Evolutionary conservation across 2,888 invertebrate genomes (phyloP).

Genomic region (Conchocele bisecta): DNA sequence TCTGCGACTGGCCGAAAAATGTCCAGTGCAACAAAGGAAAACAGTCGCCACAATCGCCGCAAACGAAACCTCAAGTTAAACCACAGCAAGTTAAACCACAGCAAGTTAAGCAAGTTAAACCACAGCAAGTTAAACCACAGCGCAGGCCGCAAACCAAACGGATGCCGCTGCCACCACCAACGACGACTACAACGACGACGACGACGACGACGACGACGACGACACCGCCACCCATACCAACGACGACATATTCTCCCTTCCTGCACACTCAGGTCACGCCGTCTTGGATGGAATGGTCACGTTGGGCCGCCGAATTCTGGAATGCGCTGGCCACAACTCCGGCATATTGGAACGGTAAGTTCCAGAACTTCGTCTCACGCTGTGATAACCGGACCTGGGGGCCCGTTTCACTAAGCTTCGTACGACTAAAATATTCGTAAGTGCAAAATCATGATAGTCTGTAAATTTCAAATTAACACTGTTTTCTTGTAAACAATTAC

Average conservation of each 20-base stretch:
- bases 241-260: constrained; percentile 9
- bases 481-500: too few relatives aligned
- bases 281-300: constrained; percentile 53
- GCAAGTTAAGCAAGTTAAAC: background rate
- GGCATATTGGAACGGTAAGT: constrained; percentile 41
- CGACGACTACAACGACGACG: constrained; percentile 4
- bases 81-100: background rate
- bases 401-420: too few relatives aligned
- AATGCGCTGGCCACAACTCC: constrained; percentile 35
- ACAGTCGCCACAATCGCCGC: too few relatives aligned
- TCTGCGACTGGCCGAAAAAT: constrained; percentile 72
- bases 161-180: background rate
- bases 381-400: too few relatives aligned
- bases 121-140: background rate
- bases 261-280: constrained; percentile 4
- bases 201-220: background rate
- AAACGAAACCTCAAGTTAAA: background rate
- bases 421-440: too few relatives aligned
- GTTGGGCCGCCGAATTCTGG: constrained; percentile 50
- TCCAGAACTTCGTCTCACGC: too few relatives aligned
- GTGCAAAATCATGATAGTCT: too few relatives aligned
- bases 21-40: constrained; percentile 45
- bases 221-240: background rate
- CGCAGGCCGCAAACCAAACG: background rate
- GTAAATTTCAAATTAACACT: too few relatives aligned